These are phyloP conservation scores for Lacerta bilineata DNA, from an alignment of 2,797 vertebrate genomes.

Conservation along the genomic window DNA sequence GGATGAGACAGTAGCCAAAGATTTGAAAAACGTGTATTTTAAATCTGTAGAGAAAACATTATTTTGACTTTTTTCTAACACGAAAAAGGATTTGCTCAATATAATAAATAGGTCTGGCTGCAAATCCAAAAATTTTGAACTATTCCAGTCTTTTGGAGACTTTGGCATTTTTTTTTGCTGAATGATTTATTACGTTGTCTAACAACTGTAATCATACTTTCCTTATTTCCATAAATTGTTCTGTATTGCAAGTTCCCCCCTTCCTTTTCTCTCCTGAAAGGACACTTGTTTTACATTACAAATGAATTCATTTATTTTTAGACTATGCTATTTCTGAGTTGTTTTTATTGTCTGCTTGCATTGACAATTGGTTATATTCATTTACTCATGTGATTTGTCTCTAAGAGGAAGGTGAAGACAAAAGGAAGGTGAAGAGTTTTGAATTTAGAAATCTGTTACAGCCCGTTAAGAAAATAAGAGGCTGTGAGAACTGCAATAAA, in stretches of 20 bases:
- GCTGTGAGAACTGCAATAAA: background rate
- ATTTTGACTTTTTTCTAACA: slow-evolving; percentile 10
- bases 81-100: background rate
- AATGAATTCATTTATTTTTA: slow-evolving; percentile 44
- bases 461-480: background rate
- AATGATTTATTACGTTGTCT: slow-evolving; percentile 49
- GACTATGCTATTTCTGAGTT: slow-evolving; percentile 17
- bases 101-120: background rate
- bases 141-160: slow-evolving; percentile 22
- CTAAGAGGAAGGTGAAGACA: background rate
- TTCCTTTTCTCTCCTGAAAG: slow-evolving; percentile 1
- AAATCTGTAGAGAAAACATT: background rate
- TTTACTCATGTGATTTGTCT: slow-evolving; percentile 34
- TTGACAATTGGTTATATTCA: background rate
- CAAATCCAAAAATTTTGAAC: slow-evolving; percentile 10
- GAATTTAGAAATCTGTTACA: background rate
- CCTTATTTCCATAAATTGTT: slow-evolving; percentile 46
- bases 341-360: slow-evolving; percentile 39
- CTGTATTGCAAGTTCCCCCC: background rate
- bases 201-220: slow-evolving; percentile 28
- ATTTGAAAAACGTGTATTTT: slow-evolving; percentile 21
- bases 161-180: slow-evolving; percentile 29
- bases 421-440: background rate
- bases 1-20: background rate
- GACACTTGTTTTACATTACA: slow-evolving; percentile 37